phyloP scores from a whole-genome alignment of 2,888 invertebrate genomes.

The Rhamphomyia laevipes region DNA sequence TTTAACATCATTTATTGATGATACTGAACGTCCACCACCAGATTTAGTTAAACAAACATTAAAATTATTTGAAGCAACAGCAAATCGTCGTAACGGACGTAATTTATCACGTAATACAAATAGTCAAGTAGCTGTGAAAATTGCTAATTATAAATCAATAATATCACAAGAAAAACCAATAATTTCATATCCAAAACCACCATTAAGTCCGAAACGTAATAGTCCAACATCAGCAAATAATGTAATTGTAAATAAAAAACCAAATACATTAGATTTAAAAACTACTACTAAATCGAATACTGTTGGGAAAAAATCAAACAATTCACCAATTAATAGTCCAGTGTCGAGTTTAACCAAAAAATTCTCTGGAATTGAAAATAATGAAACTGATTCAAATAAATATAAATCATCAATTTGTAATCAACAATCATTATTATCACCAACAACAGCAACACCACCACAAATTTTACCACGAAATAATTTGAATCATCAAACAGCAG shows the following conservation, averaged over 20 bases:
- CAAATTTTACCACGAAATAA: slow-evolving; percentile 1
- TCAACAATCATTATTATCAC: slow-evolving; percentile 2
- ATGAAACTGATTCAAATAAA: slow-evolving; percentile 11
- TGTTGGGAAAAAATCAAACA: slow-evolving; percentile 12
- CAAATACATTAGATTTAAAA: slow-evolving; percentile 17
- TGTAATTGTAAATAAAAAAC: slow-evolving; percentile 17
- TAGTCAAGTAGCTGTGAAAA: slow-evolving; percentile 50
- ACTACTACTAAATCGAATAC: slow-evolving; percentile 5
- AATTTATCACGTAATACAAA: slow-evolving; percentile 31
- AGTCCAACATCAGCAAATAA: slow-evolving; percentile 12
- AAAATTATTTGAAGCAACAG: slow-evolving; percentile 66
- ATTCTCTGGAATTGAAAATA: slow-evolving; percentile 2
- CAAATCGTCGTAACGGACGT: slow-evolving; percentile 43
- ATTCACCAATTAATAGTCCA: slow-evolving; percentile 13
- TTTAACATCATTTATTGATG: slow-evolving; percentile 52
- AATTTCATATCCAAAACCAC: slow-evolving; percentile 40
- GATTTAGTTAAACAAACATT: slow-evolving; percentile 81
- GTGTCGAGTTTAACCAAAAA: slow-evolving; percentile 12
- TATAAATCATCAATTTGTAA: too few relatives aligned
- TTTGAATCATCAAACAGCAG: background rate
- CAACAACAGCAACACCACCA: slow-evolving; percentile 4
- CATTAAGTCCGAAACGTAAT: slow-evolving; percentile 23
- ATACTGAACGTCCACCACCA: slow-evolving; percentile 72
- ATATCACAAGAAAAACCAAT: slow-evolving; percentile 47
- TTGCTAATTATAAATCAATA: slow-evolving; percentile 50